Conservation (phyloP, 2,797 vertebrate genomes). For the Alca torda region DNA sequence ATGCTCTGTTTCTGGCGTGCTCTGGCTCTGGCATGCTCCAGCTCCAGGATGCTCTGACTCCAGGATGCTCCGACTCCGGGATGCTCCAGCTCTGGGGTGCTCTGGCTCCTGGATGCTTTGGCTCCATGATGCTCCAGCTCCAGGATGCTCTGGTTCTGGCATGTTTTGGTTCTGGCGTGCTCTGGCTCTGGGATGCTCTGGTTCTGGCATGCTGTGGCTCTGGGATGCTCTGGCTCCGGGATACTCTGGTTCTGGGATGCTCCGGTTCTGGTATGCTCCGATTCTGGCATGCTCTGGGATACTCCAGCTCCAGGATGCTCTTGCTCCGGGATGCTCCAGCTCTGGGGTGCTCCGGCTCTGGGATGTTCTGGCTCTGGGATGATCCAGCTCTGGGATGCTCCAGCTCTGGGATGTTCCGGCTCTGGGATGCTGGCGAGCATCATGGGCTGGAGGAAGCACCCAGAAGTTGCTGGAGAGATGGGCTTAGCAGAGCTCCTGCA, state of each 20-base stretch:
- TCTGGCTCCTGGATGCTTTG: neutral
- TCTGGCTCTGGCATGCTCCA: neutral
- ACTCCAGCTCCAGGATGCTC: neutral
- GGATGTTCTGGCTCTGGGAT: neutral
- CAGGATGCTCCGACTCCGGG: neutral
- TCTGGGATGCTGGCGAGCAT: neutral
- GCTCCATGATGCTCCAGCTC: neutral
- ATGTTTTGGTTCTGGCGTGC: neutral
- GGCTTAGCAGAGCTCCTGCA: neutral
- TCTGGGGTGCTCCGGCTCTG: neutral
- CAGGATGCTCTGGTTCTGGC: neutral
- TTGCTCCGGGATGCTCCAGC: neutral
- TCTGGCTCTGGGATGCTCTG: neutral
- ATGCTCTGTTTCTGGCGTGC: neutral
- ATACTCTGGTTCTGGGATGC: neutral
- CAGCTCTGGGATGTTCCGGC: neutral
- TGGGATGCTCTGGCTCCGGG: neutral
- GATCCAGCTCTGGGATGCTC: neutral
- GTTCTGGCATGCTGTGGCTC: neutral
- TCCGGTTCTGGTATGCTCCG: neutral
- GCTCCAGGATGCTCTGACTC: neutral
- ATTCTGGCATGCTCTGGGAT: neutral
- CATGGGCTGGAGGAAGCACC: neutral
- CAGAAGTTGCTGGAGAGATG: neutral
- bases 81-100: neutral